These are phyloP conservation scores for Amphiprion clarkii DNA, from an alignment of 2,797 vertebrate genomes.

Conservation along the genomic window DNA sequence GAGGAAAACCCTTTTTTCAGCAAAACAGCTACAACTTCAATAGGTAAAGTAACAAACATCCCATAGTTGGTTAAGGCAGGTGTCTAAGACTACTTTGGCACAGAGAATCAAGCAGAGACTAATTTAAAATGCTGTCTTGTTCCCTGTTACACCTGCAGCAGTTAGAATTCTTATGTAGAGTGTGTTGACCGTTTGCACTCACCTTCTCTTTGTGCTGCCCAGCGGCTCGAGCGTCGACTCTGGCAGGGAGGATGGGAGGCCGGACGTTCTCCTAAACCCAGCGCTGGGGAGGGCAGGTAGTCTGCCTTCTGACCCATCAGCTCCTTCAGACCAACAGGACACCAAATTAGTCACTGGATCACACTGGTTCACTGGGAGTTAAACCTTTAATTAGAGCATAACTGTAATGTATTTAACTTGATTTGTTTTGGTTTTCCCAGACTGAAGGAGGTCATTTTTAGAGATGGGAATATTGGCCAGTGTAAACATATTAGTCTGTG, in stretches of 20 bases:
- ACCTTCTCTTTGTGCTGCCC: slow-evolving; percentile 75
- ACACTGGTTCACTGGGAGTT: neutral
- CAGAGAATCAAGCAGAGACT: neutral
- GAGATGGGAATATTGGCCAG: neutral
- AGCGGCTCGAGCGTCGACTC: slow-evolving; percentile 60
- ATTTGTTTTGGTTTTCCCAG: neutral
- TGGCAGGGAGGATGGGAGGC: slow-evolving; percentile 62
- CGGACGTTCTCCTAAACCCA: slow-evolving; percentile 59
- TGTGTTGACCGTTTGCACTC: neutral
- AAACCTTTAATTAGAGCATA: neutral
- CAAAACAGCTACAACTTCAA: neutral
- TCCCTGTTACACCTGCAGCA: neutral
- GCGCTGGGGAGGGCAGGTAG: slow-evolving; percentile 46
- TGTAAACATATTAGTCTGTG: neutral
- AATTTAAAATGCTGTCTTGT: too few relatives aligned
- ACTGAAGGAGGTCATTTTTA: neutral
- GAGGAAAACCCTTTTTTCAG: neutral
- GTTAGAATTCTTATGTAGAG: too few relatives aligned
- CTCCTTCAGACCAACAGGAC: slow-evolving; percentile 55
- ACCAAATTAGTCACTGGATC: neutral
- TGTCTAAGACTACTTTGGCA: neutral
- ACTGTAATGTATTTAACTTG: neutral
- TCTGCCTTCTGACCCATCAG: slow-evolving; percentile 59
- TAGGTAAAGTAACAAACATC: neutral
- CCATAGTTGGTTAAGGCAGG: neutral